phyloP scores from a whole-genome alignment of 1,140 invertebrate genomes.

The Bathynomus jamesi region DNA sequence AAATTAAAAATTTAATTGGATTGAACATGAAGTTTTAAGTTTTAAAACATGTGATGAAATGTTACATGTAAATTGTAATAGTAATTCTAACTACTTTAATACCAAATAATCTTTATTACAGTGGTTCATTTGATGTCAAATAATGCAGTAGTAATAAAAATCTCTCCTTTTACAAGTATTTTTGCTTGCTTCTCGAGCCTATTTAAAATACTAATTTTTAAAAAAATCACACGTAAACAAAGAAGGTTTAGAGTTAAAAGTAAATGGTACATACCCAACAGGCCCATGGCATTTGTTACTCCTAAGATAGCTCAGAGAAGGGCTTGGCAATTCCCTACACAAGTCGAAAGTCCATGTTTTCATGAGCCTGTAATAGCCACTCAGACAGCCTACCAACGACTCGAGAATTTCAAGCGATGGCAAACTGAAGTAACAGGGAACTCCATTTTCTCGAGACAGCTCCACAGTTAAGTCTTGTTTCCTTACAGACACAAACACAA shows the following conservation, averaged over 20 bases:
- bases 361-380: slow-evolving; percentile 79
- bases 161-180: too few relatives aligned
- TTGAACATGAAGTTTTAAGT: too few relatives aligned
- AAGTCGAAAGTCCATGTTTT: slow-evolving; percentile 85
- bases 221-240: too few relatives aligned
- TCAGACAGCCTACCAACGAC: slow-evolving; percentile 73
- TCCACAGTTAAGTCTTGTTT: slow-evolving; percentile 58
- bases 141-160: too few relatives aligned
- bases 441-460: slow-evolving; percentile 66
- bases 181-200: too few relatives aligned
- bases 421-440: slow-evolving; percentile 67
- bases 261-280: slow-evolving; percentile 55
- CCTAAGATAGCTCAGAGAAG: slow-evolving; percentile 62
- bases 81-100: too few relatives aligned
- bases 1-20: too few relatives aligned
- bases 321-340: slow-evolving; percentile 67
- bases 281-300: slow-evolving; percentile 77
- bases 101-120: too few relatives aligned
- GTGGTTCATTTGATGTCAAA: too few relatives aligned
- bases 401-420: slow-evolving; percentile 51
- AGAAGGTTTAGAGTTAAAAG: slow-evolving; percentile 18
- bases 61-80: too few relatives aligned
- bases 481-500: slow-evolving; percentile 66
- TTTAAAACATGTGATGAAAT: too few relatives aligned
- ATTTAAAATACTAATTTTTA: too few relatives aligned